Evolutionary conservation across 2,888 invertebrate genomes (phyloP), one percentile per base, ranked within the genome.

Genomic region (Galerucella pusilla): DNA sequence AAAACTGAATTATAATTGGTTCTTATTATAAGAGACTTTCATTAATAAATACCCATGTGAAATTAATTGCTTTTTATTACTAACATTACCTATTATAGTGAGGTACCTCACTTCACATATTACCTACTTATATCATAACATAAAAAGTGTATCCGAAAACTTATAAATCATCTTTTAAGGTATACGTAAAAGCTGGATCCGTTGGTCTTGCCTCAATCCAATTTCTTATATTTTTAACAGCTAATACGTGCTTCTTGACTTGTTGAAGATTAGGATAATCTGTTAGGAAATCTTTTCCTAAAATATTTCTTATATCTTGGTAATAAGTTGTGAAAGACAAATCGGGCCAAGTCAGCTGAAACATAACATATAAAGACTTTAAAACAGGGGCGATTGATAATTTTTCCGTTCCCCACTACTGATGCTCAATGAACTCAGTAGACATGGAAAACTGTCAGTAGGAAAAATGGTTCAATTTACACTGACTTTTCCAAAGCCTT

Each of bases 141-240:
- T 28, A 28, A 28, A 28, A 5, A 4, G 5, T 35, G 35, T 35
- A 35, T 35, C 5, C 35, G 5, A 68, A 20, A n/a, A 61, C 25
- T 69, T 69, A 69, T 25, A 69, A 46, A 57, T 69, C 69, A 61
- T 42, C 61, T 61, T 61, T 69, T n/a, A 69, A 57, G 16, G 20
- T 25, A 12, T 61, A 69, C 14, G 45, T 12, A 28, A 46, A 61
- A 14, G n/a, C 16, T 46, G 57, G 20, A 46, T 60, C 61, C 1
- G 46, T 10, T 45, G 71, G 71, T 54, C 71, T 49, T 7, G 20
- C 64, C 42, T 71, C 10, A 6, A 71, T 63, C 45, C 63, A 71
- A 16, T 60, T 52, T 25, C 54, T 63, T 3, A 71, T 63, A 42
- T 64, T 64, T 20, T 63, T 35, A 14, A 52, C 52, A 14, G 61